A percentile compares a stretch with the other conserved stretches of the same genome.
Evolutionary conservation across 2,113 vertebrate genomes (phyloP).

Genomic region (Gopherus flavomarginatus): DNA sequence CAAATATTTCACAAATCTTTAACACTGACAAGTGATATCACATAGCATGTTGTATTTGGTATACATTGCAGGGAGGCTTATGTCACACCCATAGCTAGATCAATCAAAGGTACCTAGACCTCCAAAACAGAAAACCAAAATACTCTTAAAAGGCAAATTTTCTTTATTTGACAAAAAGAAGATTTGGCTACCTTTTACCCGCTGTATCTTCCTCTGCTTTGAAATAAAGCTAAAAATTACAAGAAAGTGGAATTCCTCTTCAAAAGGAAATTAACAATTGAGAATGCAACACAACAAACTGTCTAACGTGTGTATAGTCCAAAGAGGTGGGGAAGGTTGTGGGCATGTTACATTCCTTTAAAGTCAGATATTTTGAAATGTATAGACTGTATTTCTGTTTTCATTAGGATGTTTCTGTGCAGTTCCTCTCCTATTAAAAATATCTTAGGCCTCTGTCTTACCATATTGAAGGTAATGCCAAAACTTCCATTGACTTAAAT

Average conservation of each 20-base stretch:
- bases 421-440: background rate
- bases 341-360: background rate
- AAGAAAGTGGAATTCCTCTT: background rate
- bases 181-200: background rate
- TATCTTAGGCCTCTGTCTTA: background rate
- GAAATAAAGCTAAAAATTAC: background rate
- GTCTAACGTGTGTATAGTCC: background rate
- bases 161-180: background rate
- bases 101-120: background rate
- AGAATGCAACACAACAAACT: background rate
- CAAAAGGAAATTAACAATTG: background rate
- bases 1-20: background rate
- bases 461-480: background rate
- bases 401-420: background rate
- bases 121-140: background rate
- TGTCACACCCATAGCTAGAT: background rate
- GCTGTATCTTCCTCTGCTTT: background rate
- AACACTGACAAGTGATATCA: background rate
- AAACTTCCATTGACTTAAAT: background rate
- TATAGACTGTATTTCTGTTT: background rate
- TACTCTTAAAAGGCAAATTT: background rate
- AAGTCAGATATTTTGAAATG: background rate
- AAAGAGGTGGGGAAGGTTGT: background rate
- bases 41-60: background rate
- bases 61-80: accelerated